Percentiles rank a stretch among this genome's conserved stretches.
phyloP scores from a whole-genome alignment of 2,888 invertebrate species.

The Drymonia ruficornis region DNA sequence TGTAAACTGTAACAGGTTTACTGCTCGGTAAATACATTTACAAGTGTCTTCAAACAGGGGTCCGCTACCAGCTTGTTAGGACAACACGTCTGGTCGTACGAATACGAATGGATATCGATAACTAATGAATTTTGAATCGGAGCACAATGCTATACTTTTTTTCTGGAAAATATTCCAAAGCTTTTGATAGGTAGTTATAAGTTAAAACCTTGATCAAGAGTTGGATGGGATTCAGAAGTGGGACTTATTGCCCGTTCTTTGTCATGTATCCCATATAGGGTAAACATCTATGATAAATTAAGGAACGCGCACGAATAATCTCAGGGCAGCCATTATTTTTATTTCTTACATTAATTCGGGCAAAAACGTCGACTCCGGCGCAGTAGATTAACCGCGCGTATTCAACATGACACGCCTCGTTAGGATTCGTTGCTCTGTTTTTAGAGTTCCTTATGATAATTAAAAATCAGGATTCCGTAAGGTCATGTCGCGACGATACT shows the following conservation, averaged over 20 bases:
- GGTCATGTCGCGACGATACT: not conserved
- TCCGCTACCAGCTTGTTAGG: not conserved
- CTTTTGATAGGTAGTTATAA: too few species aligned
- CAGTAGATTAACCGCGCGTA: conserved; percentile 31
- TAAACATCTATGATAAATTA: not conserved
- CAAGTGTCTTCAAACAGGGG: not conserved
- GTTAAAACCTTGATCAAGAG: too few species aligned
- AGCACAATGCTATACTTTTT: too few species aligned
- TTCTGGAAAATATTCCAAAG: too few species aligned
- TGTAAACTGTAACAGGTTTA: conserved; percentile 3
- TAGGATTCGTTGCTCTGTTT: conserved; percentile 19
- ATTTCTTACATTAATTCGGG: conserved; percentile 14
- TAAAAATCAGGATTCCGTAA: not conserved
- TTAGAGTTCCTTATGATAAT: conserved; percentile 5
- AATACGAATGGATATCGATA: too few species aligned
- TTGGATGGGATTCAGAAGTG: too few species aligned
- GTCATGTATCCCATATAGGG: too few species aligned
- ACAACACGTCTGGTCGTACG: not conserved
- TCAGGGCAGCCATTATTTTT: not conserved
- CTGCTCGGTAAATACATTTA: not conserved
- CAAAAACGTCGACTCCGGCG: conserved; percentile 23
- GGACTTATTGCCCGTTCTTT: too few species aligned
- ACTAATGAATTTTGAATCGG: not conserved
- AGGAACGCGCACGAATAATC: not conserved
- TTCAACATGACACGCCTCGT: conserved; percentile 38